A percentile compares a stretch with the other conserved stretches of the same genome.
Evolutionary conservation across 2,888 invertebrate species (phyloP).

Genomic region (Diplolepis rosae): DNA sequence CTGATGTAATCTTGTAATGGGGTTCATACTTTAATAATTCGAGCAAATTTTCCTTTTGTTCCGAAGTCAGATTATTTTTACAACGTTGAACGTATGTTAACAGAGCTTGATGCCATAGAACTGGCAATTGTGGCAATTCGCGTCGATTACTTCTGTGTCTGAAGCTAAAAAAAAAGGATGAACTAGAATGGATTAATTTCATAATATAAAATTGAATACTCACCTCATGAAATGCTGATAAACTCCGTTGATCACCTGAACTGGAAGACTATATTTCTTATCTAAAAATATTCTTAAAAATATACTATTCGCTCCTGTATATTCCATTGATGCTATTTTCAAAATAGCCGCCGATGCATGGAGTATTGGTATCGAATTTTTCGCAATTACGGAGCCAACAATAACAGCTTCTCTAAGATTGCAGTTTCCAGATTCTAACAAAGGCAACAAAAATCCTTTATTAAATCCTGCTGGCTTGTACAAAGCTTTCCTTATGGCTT

Average conservation of each 20-base stretch:
- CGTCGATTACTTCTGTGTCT: slow-evolving; percentile 90
- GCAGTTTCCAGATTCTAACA: slow-evolving; percentile 91
- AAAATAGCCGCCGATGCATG: slow-evolving; percentile 96
- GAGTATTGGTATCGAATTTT: slow-evolving; percentile 93
- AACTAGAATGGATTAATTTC: too few species aligned
- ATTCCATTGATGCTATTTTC: slow-evolving; percentile 98
- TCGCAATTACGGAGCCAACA: slow-evolving; percentile 91
- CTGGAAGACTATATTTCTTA: slow-evolving; percentile 98
- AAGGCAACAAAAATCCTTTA: slow-evolving; percentile 88
- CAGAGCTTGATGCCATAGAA: slow-evolving; percentile 97
- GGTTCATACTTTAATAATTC: slow-evolving; percentile 84
- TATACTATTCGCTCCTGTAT: slow-evolving; percentile 96
- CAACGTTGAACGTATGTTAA: slow-evolving; percentile 96
- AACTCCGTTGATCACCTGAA: slow-evolving; percentile 93
- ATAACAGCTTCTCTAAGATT: slow-evolving; percentile 97
- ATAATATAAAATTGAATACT: too few species aligned
- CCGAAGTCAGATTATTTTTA: slow-evolving; percentile 93
- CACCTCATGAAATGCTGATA: slow-evolving; percentile 96
- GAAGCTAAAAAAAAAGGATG: slow-evolving; percentile 50
- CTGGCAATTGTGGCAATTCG: slow-evolving; percentile 93
- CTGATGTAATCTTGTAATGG: slow-evolving; percentile 84
- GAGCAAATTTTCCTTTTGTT: slow-evolving; percentile 91
- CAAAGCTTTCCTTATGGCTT: slow-evolving; percentile 92
- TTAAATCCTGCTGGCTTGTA: slow-evolving; percentile 99
- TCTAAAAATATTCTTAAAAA: slow-evolving; percentile 95